Percentiles rank a stretch among this genome's conserved stretches.
Evolutionary conservation across 2,797 vertebrate genomes (phyloP).

Genomic region (Rhodeus uyekii): DNA sequence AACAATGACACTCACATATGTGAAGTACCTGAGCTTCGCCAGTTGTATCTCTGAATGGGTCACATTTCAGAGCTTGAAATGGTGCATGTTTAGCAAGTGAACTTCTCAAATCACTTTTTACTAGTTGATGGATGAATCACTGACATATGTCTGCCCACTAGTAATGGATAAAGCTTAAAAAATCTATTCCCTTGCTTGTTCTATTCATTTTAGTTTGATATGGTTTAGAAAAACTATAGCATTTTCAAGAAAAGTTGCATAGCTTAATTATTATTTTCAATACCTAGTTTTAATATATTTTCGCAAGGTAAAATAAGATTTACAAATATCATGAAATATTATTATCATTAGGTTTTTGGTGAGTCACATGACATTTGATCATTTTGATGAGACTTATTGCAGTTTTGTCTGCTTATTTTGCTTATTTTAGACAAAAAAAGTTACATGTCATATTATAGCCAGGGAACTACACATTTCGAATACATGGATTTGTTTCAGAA

Average conservation of each 20-base stretch:
- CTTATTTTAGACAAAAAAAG: neutral
- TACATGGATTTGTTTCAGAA: neutral
- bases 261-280: neutral
- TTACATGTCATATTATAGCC: neutral
- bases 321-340: neutral
- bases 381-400: too few species aligned
- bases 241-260: neutral
- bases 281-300: neutral
- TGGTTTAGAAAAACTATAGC: neutral
- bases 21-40: neutral
- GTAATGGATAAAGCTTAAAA: neutral
- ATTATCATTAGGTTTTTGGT: neutral
- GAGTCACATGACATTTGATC: neutral
- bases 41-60: neutral
- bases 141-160: neutral
- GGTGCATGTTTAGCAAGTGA: neutral
- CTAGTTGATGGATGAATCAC: neutral
- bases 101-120: neutral
- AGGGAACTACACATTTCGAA: neutral
- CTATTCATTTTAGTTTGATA: neutral
- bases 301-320: neutral
- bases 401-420: too few species aligned
- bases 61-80: neutral
- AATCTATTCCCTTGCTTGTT: neutral
- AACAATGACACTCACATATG: neutral